Base-by-base conservation (phyloP, 2,113 vertebrate genomes). In the Prochilodus magdalenae region DNA sequence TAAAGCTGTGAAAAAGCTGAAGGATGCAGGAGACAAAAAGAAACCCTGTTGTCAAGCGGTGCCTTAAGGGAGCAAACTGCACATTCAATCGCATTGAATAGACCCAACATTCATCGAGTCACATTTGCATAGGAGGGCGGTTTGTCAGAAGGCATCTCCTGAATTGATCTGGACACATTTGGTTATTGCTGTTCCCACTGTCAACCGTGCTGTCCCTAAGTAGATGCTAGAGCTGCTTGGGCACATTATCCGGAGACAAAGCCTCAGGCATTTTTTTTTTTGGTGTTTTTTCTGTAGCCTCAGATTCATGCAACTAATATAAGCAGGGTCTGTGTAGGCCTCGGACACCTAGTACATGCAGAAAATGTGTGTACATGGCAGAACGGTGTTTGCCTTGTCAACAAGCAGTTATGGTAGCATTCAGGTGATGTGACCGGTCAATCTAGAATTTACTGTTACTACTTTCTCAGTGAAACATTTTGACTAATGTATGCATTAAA, bases 21-120 rank as follows among this genome's bases (percentile, higher is more conserved):
- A 53, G 75, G 69, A 53, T 40, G 30, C n/a, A 16, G n/a, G 26
- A 44, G 49, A 67, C 77, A 47, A 51, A 81, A 81, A 63, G 33
- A 81, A 81, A 81, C 65, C 60, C 36, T 73, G 47, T 74, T 81
- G 71, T 82, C 66, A 65, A 85, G 62, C 66, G 62, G 55, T 79
- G 71, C 80, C 71, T 79, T 75, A 66, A 71, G 66, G 73, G 65
- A 57, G 30, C 15, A 71, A 83, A 55, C 66, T 79, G 55, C 72
- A 83, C 26, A 55, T 36, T 82, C 30, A 66, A 3, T 55, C 36
- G 55, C 60, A 66, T 59, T 67, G 47, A 78, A 83, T n/a, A 77
- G 16, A 73, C 24, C 67, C 62, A 44, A 20, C 75, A 3, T 44
- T 27, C 44, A 72, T 73, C 29, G 49, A 76, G 75, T 76, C 24